These are phyloP conservation scores for Phengaris alcon DNA, from an alignment of 2,888 invertebrate genomes.

Conservation along the genomic window DNA sequence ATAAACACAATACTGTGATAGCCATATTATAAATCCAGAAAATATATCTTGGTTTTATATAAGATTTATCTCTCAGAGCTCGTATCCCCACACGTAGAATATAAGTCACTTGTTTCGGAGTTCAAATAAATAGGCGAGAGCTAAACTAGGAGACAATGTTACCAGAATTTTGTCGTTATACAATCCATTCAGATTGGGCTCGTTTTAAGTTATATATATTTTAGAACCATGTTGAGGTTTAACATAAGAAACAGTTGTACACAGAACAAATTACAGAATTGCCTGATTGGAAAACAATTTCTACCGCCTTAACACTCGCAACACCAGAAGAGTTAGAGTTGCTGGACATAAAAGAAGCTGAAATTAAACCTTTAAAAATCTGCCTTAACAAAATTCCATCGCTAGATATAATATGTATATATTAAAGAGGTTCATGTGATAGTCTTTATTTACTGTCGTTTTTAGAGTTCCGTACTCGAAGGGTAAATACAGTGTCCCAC, in stretches of 20 bases:
- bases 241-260: background rate
- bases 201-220: background rate
- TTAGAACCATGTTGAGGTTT: background rate
- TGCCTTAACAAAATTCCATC: no score
- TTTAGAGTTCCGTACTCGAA: no score
- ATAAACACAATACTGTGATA: background rate
- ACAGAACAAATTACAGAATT: background rate
- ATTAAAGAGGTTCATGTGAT: no score
- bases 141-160: background rate
- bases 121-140: background rate
- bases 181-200: background rate
- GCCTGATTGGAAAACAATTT: background rate
- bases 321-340: no score
- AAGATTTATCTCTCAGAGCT: background rate
- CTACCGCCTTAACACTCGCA: no score
- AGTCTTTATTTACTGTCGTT: no score
- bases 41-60: background rate
- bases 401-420: no score
- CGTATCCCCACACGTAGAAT: background rate
- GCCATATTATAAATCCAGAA: background rate
- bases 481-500: no score
- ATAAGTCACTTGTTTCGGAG: background rate
- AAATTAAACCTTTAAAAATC: no score
- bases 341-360: no score
- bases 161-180: background rate